Evolutionary conservation across 2,797 vertebrate genomes (phyloP).

Genomic region (Dermochelys coriacea): DNA sequence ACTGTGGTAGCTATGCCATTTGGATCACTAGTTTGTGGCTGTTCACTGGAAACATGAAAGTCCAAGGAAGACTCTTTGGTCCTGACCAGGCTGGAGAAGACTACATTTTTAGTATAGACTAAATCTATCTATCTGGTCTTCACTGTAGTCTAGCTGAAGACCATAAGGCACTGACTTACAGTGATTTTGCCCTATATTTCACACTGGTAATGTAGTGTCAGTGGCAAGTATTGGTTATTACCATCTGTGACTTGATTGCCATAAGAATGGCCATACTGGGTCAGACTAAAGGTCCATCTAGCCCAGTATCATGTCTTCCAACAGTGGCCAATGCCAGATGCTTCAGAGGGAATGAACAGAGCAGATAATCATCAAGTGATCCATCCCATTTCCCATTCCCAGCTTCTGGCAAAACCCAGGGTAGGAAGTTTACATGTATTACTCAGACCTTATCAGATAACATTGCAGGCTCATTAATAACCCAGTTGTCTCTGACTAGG

Average conservation of each 20-base stretch:
- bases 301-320: too few species aligned
- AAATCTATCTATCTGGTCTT: neutral
- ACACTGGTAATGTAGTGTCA: neutral
- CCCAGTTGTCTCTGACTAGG: neutral
- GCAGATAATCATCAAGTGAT: too few species aligned
- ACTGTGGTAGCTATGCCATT: neutral
- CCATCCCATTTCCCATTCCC: too few species aligned
- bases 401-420: too few species aligned
- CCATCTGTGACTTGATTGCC: neutral
- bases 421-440: neutral
- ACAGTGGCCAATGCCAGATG: too few species aligned
- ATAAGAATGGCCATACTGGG: neutral
- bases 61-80: neutral
- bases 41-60: neutral
- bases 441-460: neutral
- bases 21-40: neutral
- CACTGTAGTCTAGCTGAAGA: rapidly evolving
- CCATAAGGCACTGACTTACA: neutral
- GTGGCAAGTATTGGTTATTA: neutral
- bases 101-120: rapidly evolving
- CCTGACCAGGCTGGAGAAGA: neutral
- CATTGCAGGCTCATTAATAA: neutral
- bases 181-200: neutral
- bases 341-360: too few species aligned
- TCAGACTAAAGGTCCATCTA: too few species aligned